Conservation (phyloP, 2,113 vertebrate species). For the Tupaia chinensis region DNA sequence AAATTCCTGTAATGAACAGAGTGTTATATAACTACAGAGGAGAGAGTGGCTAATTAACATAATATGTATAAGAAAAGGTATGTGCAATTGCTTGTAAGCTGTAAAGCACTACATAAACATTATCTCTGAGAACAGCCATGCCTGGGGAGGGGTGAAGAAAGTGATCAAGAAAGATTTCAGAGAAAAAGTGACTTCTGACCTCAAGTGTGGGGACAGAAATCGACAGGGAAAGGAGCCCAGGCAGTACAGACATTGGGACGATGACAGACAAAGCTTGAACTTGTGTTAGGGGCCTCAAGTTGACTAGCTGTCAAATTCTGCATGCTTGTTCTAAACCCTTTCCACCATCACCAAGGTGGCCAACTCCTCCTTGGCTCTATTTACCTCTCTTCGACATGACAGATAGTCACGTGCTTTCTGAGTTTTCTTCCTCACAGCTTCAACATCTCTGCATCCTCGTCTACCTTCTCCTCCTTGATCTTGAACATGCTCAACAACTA, state of each 20-base stretch:
- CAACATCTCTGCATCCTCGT: neutral
- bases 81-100: slow-evolving; percentile 27
- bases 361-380: neutral
- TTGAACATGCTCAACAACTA: neutral
- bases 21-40: neutral
- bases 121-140: slow-evolving; percentile 46
- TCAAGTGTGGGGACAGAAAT: neutral
- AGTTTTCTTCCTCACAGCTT: neutral
- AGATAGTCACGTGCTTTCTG: neutral
- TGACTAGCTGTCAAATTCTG: neutral
- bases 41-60: slow-evolving; percentile 54
- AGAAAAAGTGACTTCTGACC: slow-evolving; percentile 32
- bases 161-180: slow-evolving; percentile 3
- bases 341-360: neutral
- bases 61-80: slow-evolving; percentile 10
- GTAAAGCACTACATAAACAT: slow-evolving; percentile 43
- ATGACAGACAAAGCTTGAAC: neutral
- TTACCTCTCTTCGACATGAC: neutral
- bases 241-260: neutral
- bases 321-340: neutral
- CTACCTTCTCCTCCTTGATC: neutral
- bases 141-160: neutral
- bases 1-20: slow-evolving; percentile 20
- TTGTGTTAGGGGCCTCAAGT: neutral
- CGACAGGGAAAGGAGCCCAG: neutral